A percentile compares a stretch with the other conserved stretches of the same genome.
Evolutionary conservation across 2,797 vertebrate genomes (phyloP).

Genomic region (Glyptemys insculpta): DNA sequence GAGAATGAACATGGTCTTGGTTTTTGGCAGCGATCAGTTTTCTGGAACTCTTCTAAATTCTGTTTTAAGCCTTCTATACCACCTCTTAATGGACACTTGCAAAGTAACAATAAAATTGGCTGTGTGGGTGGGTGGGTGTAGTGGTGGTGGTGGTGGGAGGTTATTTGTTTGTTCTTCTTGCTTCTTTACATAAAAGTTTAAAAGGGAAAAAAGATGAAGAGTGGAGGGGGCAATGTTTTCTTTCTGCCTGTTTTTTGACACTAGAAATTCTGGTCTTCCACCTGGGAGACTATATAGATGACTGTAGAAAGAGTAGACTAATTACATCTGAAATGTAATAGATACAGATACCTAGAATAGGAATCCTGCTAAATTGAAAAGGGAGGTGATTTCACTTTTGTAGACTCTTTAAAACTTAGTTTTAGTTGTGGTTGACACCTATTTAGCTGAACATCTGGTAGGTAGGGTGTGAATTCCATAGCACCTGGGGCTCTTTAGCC

Average conservation of each 20-base stretch:
- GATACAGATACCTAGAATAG: not conserved
- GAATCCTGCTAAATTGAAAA: not conserved
- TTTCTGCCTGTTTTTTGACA: constrained; percentile 6
- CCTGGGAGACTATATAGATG: not conserved
- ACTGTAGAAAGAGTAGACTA: constrained; percentile 46
- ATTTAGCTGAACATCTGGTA: not conserved
- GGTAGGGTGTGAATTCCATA: not conserved
- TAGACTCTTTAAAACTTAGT: not conserved
- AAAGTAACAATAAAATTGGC: not conserved
- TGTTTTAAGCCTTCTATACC: not conserved
- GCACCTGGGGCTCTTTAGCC: not conserved
- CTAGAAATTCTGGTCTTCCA: not conserved
- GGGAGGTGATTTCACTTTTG: not conserved
- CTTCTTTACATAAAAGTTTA: not conserved
- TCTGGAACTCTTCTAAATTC: not conserved
- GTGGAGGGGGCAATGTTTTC: not conserved
- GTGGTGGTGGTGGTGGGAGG: too few relatives aligned
- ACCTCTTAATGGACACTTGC: not conserved
- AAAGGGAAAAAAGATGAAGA: not conserved
- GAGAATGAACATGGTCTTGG: not conserved
- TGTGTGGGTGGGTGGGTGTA: not conserved
- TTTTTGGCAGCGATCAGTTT: not conserved
- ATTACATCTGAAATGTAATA: not conserved
- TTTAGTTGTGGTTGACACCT: constrained; percentile 21
- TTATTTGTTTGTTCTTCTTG: accelerated